Evolutionary conservation across 2,797 vertebrate species (phyloP).

Genomic region (Amphiprion clarkii): DNA sequence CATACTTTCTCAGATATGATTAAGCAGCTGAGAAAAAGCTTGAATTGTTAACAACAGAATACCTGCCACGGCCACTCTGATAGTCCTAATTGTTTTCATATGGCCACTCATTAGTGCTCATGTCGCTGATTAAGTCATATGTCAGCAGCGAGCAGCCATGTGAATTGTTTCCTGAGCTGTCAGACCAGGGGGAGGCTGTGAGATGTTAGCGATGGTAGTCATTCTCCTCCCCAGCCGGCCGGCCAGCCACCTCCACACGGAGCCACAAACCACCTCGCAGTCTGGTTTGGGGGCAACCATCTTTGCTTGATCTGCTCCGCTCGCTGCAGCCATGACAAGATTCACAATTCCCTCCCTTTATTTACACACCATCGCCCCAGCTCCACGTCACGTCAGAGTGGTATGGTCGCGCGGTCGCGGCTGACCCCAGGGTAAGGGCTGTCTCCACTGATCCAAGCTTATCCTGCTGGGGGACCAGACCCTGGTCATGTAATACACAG

Average conservation of each 20-base stretch:
- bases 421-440: conserved; percentile 90
- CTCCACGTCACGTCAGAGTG: conserved; percentile 89
- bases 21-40: conserved; percentile 51
- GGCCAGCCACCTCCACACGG: conserved; percentile 80
- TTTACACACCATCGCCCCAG: conserved; percentile 96
- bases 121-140: conserved; percentile 75
- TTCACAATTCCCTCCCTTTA: conserved; percentile 92
- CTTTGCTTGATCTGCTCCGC: conserved; percentile 91
- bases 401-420: conserved; percentile 82
- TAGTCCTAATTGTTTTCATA: conserved; percentile 71
- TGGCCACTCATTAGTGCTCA: conserved; percentile 68
- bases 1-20: conserved; percentile 47
- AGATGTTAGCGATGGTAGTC: conserved; percentile 63
- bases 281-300: conserved; percentile 92
- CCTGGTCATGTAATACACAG: conserved; percentile 75
- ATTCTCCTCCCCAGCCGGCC: conserved; percentile 41
- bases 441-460: conserved; percentile 94
- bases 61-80: conserved; percentile 49
- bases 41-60: conserved; percentile 60
- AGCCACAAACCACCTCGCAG: conserved; percentile 84
- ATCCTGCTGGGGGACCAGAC: conserved; percentile 85
- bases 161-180: conserved; percentile 87
- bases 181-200: conserved; percentile 74
- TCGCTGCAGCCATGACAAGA: conserved; percentile 87
- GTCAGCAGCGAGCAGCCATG: conserved; percentile 84